Evolutionary conservation across 2,797 vertebrate genomes (phyloP).

Genomic region (Clarias pachynema): DNA sequence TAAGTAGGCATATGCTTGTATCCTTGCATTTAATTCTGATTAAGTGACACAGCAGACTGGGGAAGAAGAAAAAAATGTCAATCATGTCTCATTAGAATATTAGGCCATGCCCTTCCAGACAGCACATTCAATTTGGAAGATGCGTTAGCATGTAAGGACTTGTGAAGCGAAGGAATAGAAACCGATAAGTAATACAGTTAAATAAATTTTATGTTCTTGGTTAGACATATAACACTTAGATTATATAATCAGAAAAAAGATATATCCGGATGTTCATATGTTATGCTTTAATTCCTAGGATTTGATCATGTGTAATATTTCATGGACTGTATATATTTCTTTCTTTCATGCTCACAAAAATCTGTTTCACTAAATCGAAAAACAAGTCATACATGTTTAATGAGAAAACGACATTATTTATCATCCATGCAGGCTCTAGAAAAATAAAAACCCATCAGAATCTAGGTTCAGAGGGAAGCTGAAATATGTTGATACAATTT

Average conservation of each 20-base stretch:
- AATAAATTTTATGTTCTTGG: neutral
- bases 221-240: neutral
- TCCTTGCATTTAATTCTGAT: neutral
- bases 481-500: neutral
- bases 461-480: neutral
- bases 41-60: neutral
- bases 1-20: neutral
- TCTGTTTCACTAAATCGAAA: neutral
- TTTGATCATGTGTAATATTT: neutral
- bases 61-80: neutral
- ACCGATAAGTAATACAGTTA: neutral
- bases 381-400: constrained; percentile 15
- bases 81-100: neutral
- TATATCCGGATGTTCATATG: neutral
- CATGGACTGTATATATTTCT: neutral
- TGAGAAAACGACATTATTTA: constrained; percentile 25
- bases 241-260: neutral
- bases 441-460: neutral
- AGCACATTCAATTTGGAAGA: neutral
- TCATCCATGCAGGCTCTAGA: neutral
- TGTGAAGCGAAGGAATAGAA: neutral
- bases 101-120: neutral
- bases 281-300: neutral
- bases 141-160: neutral
- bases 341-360: neutral